phyloP scores from a whole-genome alignment of 2,797 vertebrate genomes.

The Calcarius lapponicus region DNA sequence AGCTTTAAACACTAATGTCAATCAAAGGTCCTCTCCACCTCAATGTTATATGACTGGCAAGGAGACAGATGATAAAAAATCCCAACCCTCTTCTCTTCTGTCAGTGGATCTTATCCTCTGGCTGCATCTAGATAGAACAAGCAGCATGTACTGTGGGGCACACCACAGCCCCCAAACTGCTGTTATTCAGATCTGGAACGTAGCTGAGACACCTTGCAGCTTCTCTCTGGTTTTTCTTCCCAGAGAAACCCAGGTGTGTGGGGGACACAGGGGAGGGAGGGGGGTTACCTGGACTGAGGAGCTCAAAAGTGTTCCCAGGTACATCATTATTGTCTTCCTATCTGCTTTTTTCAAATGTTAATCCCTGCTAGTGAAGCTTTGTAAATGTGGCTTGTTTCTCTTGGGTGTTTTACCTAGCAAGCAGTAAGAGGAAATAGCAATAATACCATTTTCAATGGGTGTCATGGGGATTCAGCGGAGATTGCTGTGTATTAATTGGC shows the following conservation, averaged over 20 bases:
- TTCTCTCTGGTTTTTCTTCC: not conserved
- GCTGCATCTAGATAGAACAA: not conserved
- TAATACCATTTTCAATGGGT: not conserved
- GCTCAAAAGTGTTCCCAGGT: not conserved
- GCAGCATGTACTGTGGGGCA: not conserved
- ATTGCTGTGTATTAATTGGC: not conserved
- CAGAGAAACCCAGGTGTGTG: conserved; percentile 49
- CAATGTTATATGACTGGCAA: conserved; percentile 35
- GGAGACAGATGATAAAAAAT: conserved; percentile 52
- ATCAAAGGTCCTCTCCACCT: conserved; percentile 57
- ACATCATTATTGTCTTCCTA: not conserved
- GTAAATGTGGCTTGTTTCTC: not conserved
- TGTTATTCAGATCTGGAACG: not conserved
- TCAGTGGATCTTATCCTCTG: conserved; percentile 21
- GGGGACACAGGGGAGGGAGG: not conserved
- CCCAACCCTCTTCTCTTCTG: conserved; percentile 36
- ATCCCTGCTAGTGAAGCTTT: not conserved
- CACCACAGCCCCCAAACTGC: not conserved
- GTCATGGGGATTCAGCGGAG: not conserved
- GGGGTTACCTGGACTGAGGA: not conserved
- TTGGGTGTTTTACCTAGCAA: not conserved
- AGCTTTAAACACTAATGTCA: conserved; percentile 31
- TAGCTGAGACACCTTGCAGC: not conserved
- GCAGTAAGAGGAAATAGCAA: not conserved
- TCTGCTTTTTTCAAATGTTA: not conserved